These are phyloP conservation scores for Sakesphorus luctuosus DNA, from an alignment of 2,113 vertebrate genomes.

Conservation along the genomic window DNA sequence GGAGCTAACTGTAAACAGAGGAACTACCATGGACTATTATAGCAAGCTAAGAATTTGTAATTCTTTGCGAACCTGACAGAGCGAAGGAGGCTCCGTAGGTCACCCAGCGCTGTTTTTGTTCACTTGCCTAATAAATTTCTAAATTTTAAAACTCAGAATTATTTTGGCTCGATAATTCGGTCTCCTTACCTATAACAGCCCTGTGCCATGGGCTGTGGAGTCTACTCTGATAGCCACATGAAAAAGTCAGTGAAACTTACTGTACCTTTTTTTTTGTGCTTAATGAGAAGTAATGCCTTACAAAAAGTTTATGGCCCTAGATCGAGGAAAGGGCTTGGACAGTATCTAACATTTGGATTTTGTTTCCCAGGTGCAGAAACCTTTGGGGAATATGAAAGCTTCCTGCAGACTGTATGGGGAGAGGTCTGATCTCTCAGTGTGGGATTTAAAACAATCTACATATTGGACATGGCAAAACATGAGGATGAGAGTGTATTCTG, in stretches of 20 bases:
- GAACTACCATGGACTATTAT: too few relatives aligned
- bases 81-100: too few relatives aligned
- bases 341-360: neutral
- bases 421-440: neutral
- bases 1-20: too few relatives aligned
- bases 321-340: neutral
- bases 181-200: neutral
- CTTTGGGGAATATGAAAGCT: neutral
- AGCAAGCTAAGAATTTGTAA: too few relatives aligned
- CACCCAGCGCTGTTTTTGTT: too few relatives aligned
- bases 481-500: neutral
- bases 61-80: too few relatives aligned
- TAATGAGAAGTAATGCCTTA: neutral
- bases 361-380: neutral
- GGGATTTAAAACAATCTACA: neutral
- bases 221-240: neutral
- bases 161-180: too few relatives aligned
- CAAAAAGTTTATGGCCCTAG: neutral
- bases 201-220: neutral
- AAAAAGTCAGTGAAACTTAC: neutral
- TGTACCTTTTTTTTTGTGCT: neutral
- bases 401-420: neutral
- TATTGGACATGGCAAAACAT: accelerated
- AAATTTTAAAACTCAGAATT: too few relatives aligned
- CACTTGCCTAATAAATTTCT: too few relatives aligned